Evolutionary conservation across 2,888 invertebrate species (phyloP), one percentile per base, ranked within the genome.

Genomic region (Axea sp.): DNA sequence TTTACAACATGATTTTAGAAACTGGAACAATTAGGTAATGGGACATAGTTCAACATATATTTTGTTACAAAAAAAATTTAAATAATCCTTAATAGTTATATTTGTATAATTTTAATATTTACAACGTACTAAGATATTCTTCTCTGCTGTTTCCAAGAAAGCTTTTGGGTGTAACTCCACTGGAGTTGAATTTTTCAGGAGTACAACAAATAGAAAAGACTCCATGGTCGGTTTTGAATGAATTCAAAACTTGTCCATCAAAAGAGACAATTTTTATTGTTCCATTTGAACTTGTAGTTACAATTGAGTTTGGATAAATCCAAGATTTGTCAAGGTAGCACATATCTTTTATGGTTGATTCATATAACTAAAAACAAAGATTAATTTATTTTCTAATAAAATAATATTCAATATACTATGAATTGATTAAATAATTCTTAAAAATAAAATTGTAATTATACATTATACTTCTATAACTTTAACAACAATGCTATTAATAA

Each of bases 141-240:
- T 64, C 51, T 33, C 19, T 35, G 8, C 17, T 31, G 14, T 4
- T 24, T n/a, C n/a, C 30, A 8, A 8, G 8, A n/a, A 64, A 51
- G 12, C 26, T 64, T 53, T 64, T 64, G 0, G 64, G 64, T 6
- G 64, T 64, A n/a, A 64, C 28, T 41, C 41, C 64, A 7, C 39
- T 14, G 4, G 30, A 41, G 4, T 60, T 35, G 7, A 33, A 64
- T 26, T 64, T 64, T 43, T 64, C 64, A 0, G 64, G 64, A 0
- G 64, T 64, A 3, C 64, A 64, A 9, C 64, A 64, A 15, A 64
- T n/a, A 3, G 64, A 64, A 26, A 43, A 43, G 5, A 64, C 35
- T 26, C 24, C 31, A 11, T 64, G 64, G 1, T 64, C 64, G 1
- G 64, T 35, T 51, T 64, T 64, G 8, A 64, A 9, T 3, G 51